Base-by-base conservation (phyloP, 2,797 vertebrate species). In the Scolopax rusticola region DNA sequence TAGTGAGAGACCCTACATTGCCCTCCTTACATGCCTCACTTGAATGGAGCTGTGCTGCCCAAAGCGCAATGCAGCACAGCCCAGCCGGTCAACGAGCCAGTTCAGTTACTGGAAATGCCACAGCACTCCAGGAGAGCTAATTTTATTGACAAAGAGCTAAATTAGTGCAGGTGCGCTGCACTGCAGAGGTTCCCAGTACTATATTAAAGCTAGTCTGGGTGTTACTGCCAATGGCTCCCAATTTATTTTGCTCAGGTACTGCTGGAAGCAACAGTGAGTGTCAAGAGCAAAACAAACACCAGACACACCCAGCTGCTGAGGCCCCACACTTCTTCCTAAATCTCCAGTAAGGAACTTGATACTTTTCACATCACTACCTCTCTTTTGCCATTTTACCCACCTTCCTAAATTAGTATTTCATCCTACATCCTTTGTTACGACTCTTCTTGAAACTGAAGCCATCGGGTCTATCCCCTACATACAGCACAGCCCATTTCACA, bases 91-190 rank as follows among this genome's bases (percentile, higher is more conserved):
- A 91, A 36, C 17, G 19, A 87, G 53, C 40, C 69, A 78, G 15
- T 53, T 83, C 84, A 73, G 45, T 43, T 73, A 40, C 92, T 90
- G 78, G 81, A 89, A 93, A 63, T 0, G 1, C 25, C 70, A 53
- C 48, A 57, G 53, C 20, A 54, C 54, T 71, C 48, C 25, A 68
- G 36, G 36, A 73, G 71, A 87, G 59, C 78, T 84, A 48, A 77
- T 87, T 87, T 73, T 20, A 87, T 80, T 85, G 93, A 89, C 71
- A 89, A 87, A 91, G 64, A 93, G 87, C 67, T 92, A 80, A 82
- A 94, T 77, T 36, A 94, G 70, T 12, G 47, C 54, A 93, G 75
- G 86, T 82, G 59, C 57, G n/a, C 59, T 82, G 67, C 43, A 41
- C 80, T 76, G 67, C 81, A 48, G 78, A 84, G 63, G 27, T n/a